Evolutionary conservation across 2,113 vertebrate species (phyloP), one percentile per base, ranked within the genome.

Genomic region (Coptodon bakossiorum): DNA sequence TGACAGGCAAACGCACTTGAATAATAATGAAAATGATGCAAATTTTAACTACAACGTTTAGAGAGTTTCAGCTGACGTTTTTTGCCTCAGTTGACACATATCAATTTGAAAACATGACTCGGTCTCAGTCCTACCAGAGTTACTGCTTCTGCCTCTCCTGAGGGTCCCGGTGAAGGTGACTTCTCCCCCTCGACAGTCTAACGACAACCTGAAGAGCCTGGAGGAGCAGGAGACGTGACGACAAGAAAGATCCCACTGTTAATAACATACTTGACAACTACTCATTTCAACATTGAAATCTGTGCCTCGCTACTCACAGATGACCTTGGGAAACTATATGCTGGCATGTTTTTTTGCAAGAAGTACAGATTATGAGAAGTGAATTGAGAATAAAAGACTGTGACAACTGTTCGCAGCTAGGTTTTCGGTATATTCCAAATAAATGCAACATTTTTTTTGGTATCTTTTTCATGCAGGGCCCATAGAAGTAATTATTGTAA

Each of bases 151-250:
- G 61, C 82, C 79, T 93, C 91, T 92, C 93, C 81, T 38, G 85
- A 95, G 92, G 93, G 88, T 84, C 86, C 83, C 45, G 9, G 79
- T 90, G 92, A 94, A 93, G 90, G 87, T 93, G 94, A 93, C 91
- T 91, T 91, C 89, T 90, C 81, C 89, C 73, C 80, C 83, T 81
- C 76, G 16, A 88, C 88, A 90, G 86, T 78, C 88, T 84, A 87
- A 82, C 90, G 89, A 93, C 91, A 94, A 91, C 86, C 83, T 59
- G 82, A 86, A 89, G 87, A 91, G 90, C 92, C 94, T 79, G 83
- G 90, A 93, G 95, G 90, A 93, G 81, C 87, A 85, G 4, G 54
- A 89, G 90, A 87, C 89, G 88, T 89, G 93, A 92, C 61, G 82
- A 93, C 85, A 88, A 86, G 83, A 92, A 82, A 91, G 88, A 93